Conservation (phyloP, 1,140 invertebrate genomes). For the Bemisia tabaci region DNA sequence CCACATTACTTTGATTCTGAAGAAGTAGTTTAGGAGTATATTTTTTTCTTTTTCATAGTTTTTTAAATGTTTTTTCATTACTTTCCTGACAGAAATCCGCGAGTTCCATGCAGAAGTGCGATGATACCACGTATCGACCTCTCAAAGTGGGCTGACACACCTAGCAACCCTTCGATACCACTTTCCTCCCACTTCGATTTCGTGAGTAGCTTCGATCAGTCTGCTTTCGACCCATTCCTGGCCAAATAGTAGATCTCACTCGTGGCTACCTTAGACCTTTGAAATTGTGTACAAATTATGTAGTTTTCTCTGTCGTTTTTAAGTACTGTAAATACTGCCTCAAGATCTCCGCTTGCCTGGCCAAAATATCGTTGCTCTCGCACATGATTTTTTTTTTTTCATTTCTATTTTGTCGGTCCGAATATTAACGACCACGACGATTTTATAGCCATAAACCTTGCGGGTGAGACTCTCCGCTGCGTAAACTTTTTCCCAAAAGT, state of each 20-base stretch:
- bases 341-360: too few relatives aligned
- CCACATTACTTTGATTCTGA: too few relatives aligned
- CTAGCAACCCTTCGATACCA: background rate
- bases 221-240: constrained; percentile 19
- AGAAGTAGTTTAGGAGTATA: background rate
- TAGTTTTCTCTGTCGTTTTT: too few relatives aligned
- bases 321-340: too few relatives aligned
- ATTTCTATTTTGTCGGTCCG: too few relatives aligned
- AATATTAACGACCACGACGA: too few relatives aligned
- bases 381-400: too few relatives aligned
- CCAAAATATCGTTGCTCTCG: too few relatives aligned
- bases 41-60: constrained; percentile 2
- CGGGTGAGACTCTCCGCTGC: too few relatives aligned
- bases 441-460: too few relatives aligned
- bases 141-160: constrained; percentile 65
- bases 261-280: background rate
- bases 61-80: background rate
- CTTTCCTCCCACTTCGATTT: background rate
- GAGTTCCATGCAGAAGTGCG: constrained; percentile 76
- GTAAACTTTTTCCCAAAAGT: too few relatives aligned
- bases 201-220: constrained; percentile 10
- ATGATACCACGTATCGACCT: constrained; percentile 73
- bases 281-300: background rate
- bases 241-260: constrained; percentile 16
- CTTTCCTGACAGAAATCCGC: constrained; percentile 69